Evolutionary conservation across 64 coral and sea anemone species (phyloP).

Genomic region (Actinia equina): DNA sequence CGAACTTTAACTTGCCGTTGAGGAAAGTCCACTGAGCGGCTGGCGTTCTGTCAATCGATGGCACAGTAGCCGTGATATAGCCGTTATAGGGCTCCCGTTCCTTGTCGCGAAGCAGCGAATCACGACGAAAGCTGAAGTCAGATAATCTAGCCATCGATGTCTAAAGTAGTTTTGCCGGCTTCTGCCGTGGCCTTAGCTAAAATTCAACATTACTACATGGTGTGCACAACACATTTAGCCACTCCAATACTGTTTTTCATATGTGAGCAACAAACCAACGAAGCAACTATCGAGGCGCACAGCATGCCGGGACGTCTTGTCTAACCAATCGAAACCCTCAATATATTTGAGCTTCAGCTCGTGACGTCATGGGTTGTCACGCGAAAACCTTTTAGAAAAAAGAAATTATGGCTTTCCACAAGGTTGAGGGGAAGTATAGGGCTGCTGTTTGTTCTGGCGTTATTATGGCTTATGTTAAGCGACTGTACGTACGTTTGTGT

Average conservation of each 20-base stretch:
- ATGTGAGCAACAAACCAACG: constrained; percentile 12
- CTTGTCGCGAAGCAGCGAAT: constrained; percentile 68
- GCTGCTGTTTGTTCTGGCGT: not conserved
- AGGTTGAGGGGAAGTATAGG: not conserved
- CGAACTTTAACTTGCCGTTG: constrained; percentile 85
- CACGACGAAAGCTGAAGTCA: constrained; percentile 18
- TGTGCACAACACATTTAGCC: not conserved
- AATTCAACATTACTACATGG: not conserved
- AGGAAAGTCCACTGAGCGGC: constrained; percentile 78
- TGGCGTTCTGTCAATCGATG: constrained; percentile 76
- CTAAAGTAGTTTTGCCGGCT: not conserved
- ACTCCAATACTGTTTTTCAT: not conserved
- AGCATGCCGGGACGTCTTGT: not conserved
- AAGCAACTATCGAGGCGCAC: constrained; percentile 7
- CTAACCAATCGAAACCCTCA: not conserved
- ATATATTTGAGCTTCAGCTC: constrained; percentile 6
- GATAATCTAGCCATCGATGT: constrained; percentile 22
- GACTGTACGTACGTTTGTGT: too few relatives aligned
- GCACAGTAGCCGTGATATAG: constrained; percentile 85
- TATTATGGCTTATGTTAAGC: not conserved
- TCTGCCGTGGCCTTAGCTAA: not conserved
- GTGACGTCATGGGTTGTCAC: constrained; percentile 9
- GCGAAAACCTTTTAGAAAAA: not conserved
- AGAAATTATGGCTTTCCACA: not conserved
- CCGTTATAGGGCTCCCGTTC: constrained; percentile 90